Conservation (phyloP, 2,797 vertebrate species). For the Pyrocephalus nanus region DNA sequence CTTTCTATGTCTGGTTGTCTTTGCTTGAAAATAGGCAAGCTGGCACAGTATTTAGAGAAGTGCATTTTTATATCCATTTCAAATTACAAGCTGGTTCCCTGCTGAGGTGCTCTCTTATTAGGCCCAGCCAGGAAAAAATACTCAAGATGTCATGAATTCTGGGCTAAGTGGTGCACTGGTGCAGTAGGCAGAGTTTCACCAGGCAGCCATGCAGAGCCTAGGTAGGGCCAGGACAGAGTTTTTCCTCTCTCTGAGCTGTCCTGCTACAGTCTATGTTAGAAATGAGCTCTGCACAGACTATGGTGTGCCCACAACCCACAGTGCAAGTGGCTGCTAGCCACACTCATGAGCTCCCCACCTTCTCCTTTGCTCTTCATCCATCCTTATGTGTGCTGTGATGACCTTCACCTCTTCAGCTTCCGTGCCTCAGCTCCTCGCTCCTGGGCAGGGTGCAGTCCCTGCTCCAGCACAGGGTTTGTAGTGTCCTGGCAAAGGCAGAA, state of each 20-base stretch:
- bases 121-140: not conserved
- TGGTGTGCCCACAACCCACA: not conserved
- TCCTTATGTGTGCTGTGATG: not conserved
- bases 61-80: conserved; percentile 14
- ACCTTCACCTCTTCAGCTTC: not conserved
- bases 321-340: not conserved
- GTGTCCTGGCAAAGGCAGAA: not conserved
- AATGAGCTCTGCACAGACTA: not conserved
- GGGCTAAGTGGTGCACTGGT: not conserved
- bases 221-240: not conserved
- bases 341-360: not conserved
- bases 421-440: not conserved
- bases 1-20: conserved; percentile 24
- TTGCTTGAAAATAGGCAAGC: conserved; percentile 20
- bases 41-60: conserved; percentile 3
- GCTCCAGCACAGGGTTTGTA: not conserved
- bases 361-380: not conserved
- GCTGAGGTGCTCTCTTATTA: conserved; percentile 13
- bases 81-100: conserved; percentile 18
- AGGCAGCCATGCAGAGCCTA: not conserved
- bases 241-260: not conserved
- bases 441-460: not conserved
- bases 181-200: not conserved
- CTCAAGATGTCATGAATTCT: conserved; percentile 26
- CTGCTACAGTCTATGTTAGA: not conserved